phyloP scores from a whole-genome alignment of 2,888 invertebrate genomes.

The Alitta virens region DNA sequence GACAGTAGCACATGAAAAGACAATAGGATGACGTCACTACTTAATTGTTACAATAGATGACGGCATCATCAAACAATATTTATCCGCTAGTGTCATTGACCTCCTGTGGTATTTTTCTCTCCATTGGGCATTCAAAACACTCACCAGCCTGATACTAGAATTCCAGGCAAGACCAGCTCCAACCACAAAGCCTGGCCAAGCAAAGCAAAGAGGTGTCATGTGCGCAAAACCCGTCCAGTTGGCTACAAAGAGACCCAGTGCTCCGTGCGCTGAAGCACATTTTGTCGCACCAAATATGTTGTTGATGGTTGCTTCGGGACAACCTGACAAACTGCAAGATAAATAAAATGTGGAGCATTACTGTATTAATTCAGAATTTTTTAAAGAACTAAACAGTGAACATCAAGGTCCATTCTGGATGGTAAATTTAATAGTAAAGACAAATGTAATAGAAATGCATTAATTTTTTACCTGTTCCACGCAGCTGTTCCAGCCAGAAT shows the following conservation, averaged over 20 bases:
- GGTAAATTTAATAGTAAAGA: background rate
- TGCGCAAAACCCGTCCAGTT: slow-evolving; percentile 66
- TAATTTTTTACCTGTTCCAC: slow-evolving; percentile 60
- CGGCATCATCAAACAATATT: too few relatives aligned
- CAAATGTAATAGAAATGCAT: background rate
- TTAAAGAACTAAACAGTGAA: background rate
- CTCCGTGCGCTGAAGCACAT: slow-evolving; percentile 60
- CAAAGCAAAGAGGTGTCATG: slow-evolving; percentile 63
- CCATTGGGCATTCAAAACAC: too few relatives aligned
- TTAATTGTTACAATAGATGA: too few relatives aligned
- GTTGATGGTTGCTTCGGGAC: slow-evolving; percentile 64
- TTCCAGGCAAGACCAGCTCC: slow-evolving; percentile 65
- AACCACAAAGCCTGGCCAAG: slow-evolving; percentile 64
- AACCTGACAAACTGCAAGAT: slow-evolving; percentile 60
- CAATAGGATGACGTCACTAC: too few relatives aligned
- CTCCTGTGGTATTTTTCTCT: too few relatives aligned
- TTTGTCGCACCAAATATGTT: slow-evolving; percentile 63
- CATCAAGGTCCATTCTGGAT: background rate
- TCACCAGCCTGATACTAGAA: slow-evolving; percentile 59
- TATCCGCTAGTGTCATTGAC: too few relatives aligned
- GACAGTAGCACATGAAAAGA: too few relatives aligned
- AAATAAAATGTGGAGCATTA: too few relatives aligned
- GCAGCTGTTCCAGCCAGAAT: slow-evolving; percentile 65
- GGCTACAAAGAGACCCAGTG: slow-evolving; percentile 62
- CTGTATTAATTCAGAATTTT: too few relatives aligned